phyloP scores from a whole-genome alignment of 2,888 invertebrate species.

The Athetis lepigone region DNA sequence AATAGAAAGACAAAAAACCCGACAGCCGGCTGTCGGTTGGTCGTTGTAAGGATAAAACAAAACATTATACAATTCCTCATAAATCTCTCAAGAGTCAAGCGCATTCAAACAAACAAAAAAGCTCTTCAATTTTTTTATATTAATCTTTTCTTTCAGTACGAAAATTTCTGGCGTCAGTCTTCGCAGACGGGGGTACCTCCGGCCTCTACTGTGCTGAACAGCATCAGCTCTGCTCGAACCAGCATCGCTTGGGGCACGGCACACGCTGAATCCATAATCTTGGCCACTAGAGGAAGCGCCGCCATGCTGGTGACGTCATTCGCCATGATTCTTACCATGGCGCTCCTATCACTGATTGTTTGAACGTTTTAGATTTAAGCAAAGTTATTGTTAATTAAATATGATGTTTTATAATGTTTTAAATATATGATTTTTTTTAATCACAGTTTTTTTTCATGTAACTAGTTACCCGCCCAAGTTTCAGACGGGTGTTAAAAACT shows the following conservation, averaged over 20 bases:
- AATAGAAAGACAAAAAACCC: too few relatives aligned
- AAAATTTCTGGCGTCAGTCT: conserved; percentile 78
- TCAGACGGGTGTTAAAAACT: too few relatives aligned
- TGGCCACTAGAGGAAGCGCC: conserved; percentile 74
- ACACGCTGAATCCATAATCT: conserved; percentile 74
- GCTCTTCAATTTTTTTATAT: too few relatives aligned
- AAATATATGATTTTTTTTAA: background rate
- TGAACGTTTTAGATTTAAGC: conserved; percentile 34
- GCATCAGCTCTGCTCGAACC: conserved; percentile 76
- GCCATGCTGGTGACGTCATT: conserved; percentile 68
- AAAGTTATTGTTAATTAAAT: background rate
- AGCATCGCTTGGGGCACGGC: conserved; percentile 82
- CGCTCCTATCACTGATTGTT: conserved; percentile 56
- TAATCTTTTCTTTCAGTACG: conserved; percentile 74
- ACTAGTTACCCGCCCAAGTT: too few relatives aligned
- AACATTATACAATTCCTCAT: too few relatives aligned
- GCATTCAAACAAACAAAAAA: too few relatives aligned
- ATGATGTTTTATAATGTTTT: conserved; percentile 1
- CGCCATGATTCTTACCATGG: conserved; percentile 62
- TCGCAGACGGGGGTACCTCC: conserved; percentile 74
- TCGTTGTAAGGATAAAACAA: too few relatives aligned
- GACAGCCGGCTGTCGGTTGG: too few relatives aligned
- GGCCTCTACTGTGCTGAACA: conserved; percentile 71
- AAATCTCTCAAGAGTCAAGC: too few relatives aligned
- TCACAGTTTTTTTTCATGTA: background rate